phyloP scores from a whole-genome alignment of 2,797 vertebrate species.

The Uromys caudimaculatus region DNA sequence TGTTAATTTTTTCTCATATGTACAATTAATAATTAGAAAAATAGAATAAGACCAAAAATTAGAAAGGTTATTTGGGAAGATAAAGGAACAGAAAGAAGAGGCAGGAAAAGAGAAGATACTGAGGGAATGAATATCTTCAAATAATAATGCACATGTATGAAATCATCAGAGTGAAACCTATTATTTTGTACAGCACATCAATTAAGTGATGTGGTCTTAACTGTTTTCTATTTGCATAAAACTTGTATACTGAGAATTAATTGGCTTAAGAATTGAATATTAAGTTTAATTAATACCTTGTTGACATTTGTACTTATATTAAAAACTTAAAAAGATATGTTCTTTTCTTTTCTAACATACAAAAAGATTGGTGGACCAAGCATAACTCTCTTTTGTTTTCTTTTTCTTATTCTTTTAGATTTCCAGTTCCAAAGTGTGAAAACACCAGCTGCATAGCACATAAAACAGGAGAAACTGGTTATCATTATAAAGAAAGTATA shows the following conservation, averaged over 20 bases:
- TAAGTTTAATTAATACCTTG: neutral
- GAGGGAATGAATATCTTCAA: neutral
- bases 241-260: neutral
- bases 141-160: too few relatives aligned
- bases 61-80: neutral
- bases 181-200: neutral
- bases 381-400: neutral
- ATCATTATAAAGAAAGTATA: neutral
- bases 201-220: neutral
- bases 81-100: neutral
- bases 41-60: neutral
- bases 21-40: neutral
- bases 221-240: neutral
- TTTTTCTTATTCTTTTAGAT: conserved; percentile 10
- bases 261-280: neutral
- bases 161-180: neutral
- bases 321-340: conserved; percentile 5
- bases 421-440: neutral
- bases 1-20: neutral
- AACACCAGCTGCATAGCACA: neutral
- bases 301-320: neutral
- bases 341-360: neutral
- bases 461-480: neutral
- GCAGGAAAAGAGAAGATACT: neutral
- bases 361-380: neutral